These are phyloP conservation scores for Petrolisthes cinctipes DNA, from an alignment of 2,888 invertebrate genomes.

Conservation along the genomic window DNA sequence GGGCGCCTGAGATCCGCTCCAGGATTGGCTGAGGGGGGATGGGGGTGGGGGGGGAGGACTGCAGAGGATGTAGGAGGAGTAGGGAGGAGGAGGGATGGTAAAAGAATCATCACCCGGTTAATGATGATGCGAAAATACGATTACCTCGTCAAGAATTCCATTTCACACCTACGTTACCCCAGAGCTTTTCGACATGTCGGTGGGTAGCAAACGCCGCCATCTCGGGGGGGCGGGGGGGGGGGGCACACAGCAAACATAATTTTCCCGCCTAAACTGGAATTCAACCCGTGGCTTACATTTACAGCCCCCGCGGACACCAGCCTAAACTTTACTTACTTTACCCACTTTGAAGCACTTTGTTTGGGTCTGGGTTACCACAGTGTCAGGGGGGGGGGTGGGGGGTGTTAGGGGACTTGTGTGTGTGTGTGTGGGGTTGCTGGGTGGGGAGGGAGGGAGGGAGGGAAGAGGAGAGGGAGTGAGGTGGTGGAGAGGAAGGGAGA, in stretches of 20 bases:
- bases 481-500: neutral
- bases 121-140: slow-evolving; percentile 63
- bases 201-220: slow-evolving; percentile 39
- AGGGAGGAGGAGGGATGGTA: slow-evolving; percentile 59
- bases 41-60: no score
- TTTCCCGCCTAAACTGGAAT: slow-evolving; percentile 53
- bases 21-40: slow-evolving; percentile 61
- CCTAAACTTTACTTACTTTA: slow-evolving; percentile 57
- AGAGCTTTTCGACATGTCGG: slow-evolving; percentile 57
- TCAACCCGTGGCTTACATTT: slow-evolving; percentile 56
- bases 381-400: slow-evolving; percentile 27
- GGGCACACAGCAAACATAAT: slow-evolving; percentile 50
- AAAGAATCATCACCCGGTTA: slow-evolving; percentile 64
- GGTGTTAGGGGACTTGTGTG: neutral
- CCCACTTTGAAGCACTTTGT: slow-evolving; percentile 60
- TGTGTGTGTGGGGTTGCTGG: neutral
- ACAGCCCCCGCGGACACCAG: slow-evolving; percentile 51
- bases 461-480: slow-evolving; percentile 1
- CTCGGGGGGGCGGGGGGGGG: no score
- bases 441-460: neutral
- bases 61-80: no score
- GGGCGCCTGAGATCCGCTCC: slow-evolving; percentile 43
- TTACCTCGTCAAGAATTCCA: slow-evolving; percentile 63
- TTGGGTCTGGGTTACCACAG: slow-evolving; percentile 58
- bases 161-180: slow-evolving; percentile 63